Conservation (phyloP, 1,140 invertebrate species). For the Drosophila setifemur region DNA sequence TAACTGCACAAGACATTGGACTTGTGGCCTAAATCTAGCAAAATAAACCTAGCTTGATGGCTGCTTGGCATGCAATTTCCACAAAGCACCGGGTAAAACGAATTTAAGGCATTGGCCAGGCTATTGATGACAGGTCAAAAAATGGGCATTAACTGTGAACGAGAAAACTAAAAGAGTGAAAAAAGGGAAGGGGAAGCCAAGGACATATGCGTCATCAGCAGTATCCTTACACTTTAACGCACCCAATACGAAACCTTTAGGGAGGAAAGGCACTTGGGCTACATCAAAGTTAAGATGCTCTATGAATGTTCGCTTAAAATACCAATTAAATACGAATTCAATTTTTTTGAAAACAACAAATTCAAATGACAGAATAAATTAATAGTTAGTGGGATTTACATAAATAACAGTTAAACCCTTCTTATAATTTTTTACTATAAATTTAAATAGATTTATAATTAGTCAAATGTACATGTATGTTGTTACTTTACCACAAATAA, state of each 20-base stretch:
- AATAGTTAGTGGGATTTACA: no score
- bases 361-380: no score
- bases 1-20: slow-evolving; percentile 40
- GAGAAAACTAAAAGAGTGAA: neutral
- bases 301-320: no score
- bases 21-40: slow-evolving; percentile 31
- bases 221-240: slow-evolving; percentile 58
- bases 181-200: slow-evolving; percentile 2
- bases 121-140: slow-evolving; percentile 47
- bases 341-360: no score
- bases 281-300: slow-evolving; percentile 20
- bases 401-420: no score
- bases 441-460: no score
- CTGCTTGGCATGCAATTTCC: slow-evolving; percentile 56
- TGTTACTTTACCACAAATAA: no score
- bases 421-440: no score
- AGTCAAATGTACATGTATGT: no score
- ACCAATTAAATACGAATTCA: no score
- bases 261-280: neutral
- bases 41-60: slow-evolving; percentile 59
- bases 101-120: slow-evolving; percentile 44
- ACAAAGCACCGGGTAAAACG: slow-evolving; percentile 36
- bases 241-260: slow-evolving; percentile 34
- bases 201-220: slow-evolving; percentile 51
- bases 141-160: no score